A percentile compares a stretch with the other conserved stretches of the same genome.
Evolutionary conservation across 2,888 invertebrate genomes (phyloP).

Genomic region (Drosophila infuscata): DNA sequence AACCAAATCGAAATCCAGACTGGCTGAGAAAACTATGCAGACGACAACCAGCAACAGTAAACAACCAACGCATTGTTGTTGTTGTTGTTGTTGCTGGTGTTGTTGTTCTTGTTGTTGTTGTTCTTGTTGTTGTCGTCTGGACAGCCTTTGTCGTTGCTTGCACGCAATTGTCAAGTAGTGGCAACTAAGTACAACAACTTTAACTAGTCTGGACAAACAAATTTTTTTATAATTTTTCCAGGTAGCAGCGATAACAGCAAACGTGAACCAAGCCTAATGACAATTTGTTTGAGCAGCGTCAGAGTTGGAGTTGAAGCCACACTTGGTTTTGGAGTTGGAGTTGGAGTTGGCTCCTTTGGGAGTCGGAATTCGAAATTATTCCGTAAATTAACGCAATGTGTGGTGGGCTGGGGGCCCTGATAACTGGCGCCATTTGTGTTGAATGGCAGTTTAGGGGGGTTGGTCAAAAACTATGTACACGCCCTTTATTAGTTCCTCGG

Average conservation of each 20-base stretch:
- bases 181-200: constrained; percentile 30
- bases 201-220: constrained; percentile 76
- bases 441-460: neutral
- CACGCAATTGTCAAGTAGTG: constrained; percentile 80
- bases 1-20: constrained; percentile 71
- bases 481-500: constrained; percentile 34
- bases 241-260: constrained; percentile 55
- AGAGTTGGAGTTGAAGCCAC: constrained; percentile 6
- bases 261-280: constrained; percentile 66
- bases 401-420: constrained; percentile 40
- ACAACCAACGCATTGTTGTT: constrained; percentile 36
- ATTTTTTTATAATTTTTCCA: constrained; percentile 76
- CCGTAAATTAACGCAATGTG: constrained; percentile 74
- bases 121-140: constrained; percentile 37
- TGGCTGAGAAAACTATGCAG: constrained; percentile 63
- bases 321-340: neutral
- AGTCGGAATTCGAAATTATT: constrained; percentile 74
- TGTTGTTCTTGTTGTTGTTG: constrained; percentile 38
- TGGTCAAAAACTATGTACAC: constrained; percentile 49
- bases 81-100: constrained; percentile 8
- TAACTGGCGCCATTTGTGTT: constrained; percentile 65
- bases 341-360: constrained; percentile 10
- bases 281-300: constrained; percentile 68
- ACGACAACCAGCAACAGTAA: constrained; percentile 55
- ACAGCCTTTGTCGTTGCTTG: constrained; percentile 60